Percentiles rank a stretch among this genome's conserved stretches.
These are phyloP conservation scores for Lasiurus borealis DNA, from an alignment of 2,113 vertebrate genomes.

Conservation along the genomic window DNA sequence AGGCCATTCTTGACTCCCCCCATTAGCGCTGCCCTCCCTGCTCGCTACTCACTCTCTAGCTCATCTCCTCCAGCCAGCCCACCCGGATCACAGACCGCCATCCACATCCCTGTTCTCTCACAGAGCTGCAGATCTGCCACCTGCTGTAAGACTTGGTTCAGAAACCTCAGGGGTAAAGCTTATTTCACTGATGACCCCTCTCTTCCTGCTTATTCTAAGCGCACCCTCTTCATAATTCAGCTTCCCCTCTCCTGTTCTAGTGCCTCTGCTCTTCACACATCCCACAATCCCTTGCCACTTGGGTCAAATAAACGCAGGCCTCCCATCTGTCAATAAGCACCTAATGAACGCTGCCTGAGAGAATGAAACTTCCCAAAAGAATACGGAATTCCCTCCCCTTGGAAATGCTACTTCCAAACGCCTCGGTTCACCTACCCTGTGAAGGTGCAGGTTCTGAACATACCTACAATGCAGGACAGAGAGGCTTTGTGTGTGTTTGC, in stretches of 20 bases:
- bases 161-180: not conserved
- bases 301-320: slow-evolving; percentile 24
- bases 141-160: not conserved
- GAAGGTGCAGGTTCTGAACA: not conserved
- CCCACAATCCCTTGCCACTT: not conserved
- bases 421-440: not conserved
- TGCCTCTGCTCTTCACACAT: not conserved
- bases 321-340: not conserved
- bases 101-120: not conserved
- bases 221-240: not conserved
- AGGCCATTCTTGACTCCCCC: not conserved
- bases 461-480: no score
- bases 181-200: not conserved
- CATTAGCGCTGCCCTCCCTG: not conserved
- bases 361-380: slow-evolving; percentile 17
- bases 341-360: slow-evolving; percentile 4
- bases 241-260: not conserved
- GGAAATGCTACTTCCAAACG: slow-evolving; percentile 19
- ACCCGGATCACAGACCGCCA: not conserved
- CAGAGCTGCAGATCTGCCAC: not conserved
- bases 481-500: not conserved
- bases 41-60: not conserved
- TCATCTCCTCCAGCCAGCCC: not conserved
- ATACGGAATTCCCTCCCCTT: not conserved
- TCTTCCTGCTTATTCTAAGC: not conserved